Base-by-base conservation (phyloP, 2,888 invertebrate species). In the Pseudeuparius sepicola region DNA sequence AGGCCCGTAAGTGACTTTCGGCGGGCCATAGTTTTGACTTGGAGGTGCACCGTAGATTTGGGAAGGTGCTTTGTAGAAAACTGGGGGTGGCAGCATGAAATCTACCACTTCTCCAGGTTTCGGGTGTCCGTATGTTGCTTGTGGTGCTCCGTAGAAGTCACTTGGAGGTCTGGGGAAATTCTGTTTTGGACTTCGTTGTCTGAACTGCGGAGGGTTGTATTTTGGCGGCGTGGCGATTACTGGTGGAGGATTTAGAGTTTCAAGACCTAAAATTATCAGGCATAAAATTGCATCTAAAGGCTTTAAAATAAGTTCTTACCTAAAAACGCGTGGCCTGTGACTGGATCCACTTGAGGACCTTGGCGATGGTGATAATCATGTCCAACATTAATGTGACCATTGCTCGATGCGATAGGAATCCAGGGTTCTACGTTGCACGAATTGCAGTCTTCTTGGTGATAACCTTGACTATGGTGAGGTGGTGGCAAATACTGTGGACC, bases 371-470 rank as follows among this genome's bases (percentile, higher is more conserved):
- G n/a, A n/a, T n/a, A n/a, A n/a, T n/a, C n/a, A n/a, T n/a, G n/a
- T n/a, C n/a, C n/a, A n/a, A n/a, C n/a, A n/a, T n/a, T n/a, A n/a
- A n/a, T n/a, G n/a, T n/a, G n/a, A n/a, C n/a, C n/a, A n/a, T n/a
- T n/a, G n/a, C n/a, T n/a, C n/a, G n/a, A n/a, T n/a, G 20, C 74
- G 25, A 86, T 74, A 20, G 87, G 87, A 48, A 83, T 71, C 87
- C 87, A 87, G 39, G 87, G 86, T 51, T 76, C 73, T 56, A 74
- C 70, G 56, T 86, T 84, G 53, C 87, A 87, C 34, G 80, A 73
- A 53, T 80, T 78, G 53, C 87, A 87, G 42, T 71, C 69, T 51
- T 70, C 32, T 40, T 47, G 38, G 41, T 33, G 9, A 24, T 14
- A 28, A n/a, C n/a, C n/a, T n/a, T n/a, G n/a, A n/a, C n/a, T n/a